phyloP scores from a whole-genome alignment of 2,888 invertebrate genomes.

The Drosophila bunnanda region DNA sequence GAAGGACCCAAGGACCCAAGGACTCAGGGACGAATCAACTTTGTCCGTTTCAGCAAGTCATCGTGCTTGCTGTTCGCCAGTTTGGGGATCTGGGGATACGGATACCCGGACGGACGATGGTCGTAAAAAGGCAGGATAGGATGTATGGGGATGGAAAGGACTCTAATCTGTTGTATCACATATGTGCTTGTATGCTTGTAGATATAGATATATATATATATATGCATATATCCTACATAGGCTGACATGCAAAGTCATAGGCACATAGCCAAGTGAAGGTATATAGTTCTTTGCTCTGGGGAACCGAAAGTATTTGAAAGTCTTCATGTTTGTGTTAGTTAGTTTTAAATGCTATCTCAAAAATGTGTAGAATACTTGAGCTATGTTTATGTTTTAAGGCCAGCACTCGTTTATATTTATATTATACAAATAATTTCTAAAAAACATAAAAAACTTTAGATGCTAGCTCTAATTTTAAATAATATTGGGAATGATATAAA shows the following conservation, averaged over 20 bases:
- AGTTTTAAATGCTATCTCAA: background rate
- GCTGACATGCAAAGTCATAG: conserved; percentile 21
- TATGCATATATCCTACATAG: background rate
- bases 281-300: conserved; percentile 5
- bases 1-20: conserved; percentile 15
- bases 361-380: background rate
- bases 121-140: background rate
- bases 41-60: conserved; percentile 30
- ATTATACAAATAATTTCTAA: background rate
- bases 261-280: background rate
- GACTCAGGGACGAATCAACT: conserved; percentile 39
- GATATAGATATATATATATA: background rate
- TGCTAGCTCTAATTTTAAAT: too few relatives aligned
- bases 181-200: background rate
- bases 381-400: background rate
- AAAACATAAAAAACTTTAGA: too few relatives aligned
- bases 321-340: background rate
- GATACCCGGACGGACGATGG: conserved; percentile 10
- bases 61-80: conserved; percentile 11
- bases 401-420: too few relatives aligned
- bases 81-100: conserved; percentile 37
- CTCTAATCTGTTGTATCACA: conserved; percentile 28
- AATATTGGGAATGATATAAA: too few relatives aligned
- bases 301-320: background rate
- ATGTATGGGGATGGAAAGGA: conserved; percentile 9